Percentiles rank a stretch among this genome's conserved stretches.
Conservation (phyloP, 2,797 vertebrate genomes). For the Meda fulgida region DNA sequence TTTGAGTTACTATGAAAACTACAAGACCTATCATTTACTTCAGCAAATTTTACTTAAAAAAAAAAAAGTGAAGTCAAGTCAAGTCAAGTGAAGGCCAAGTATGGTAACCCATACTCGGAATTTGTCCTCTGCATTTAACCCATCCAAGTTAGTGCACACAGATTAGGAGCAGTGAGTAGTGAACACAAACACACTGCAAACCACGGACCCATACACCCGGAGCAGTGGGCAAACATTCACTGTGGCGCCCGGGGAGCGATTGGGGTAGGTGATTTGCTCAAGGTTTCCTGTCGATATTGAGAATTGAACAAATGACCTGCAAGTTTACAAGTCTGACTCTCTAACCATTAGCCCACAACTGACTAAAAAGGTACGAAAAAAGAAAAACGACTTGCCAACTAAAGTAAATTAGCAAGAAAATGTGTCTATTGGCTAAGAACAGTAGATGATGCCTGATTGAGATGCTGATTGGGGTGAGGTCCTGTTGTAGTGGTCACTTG, state of each 20-base stretch:
- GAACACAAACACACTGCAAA: background rate
- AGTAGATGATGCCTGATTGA: constrained; percentile 17
- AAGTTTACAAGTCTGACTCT: background rate
- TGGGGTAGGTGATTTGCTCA: background rate
- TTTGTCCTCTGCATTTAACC: background rate
- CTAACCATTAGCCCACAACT: background rate
- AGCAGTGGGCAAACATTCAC: background rate
- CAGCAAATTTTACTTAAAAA: constrained; percentile 2
- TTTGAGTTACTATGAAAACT: constrained; percentile 8
- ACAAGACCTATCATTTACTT: background rate
- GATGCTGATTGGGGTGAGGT: constrained; percentile 50
- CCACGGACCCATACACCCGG: background rate
- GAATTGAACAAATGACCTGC: background rate
- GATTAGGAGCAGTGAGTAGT: background rate
- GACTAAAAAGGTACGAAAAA: background rate
- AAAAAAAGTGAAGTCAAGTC: too few relatives aligned
- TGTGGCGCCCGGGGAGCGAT: background rate
- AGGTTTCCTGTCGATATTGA: background rate
- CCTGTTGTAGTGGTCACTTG: constrained; percentile 53
- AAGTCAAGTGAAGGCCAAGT: too few relatives aligned
- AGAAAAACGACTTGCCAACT: constrained; percentile 16
- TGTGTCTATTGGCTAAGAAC: constrained; percentile 34
- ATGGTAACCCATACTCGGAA: too few relatives aligned
- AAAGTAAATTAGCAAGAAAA: constrained; percentile 41
- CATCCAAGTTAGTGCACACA: background rate